Conservation (phyloP, 2,797 vertebrate genomes). For the Pempheris klunzingeri region DNA sequence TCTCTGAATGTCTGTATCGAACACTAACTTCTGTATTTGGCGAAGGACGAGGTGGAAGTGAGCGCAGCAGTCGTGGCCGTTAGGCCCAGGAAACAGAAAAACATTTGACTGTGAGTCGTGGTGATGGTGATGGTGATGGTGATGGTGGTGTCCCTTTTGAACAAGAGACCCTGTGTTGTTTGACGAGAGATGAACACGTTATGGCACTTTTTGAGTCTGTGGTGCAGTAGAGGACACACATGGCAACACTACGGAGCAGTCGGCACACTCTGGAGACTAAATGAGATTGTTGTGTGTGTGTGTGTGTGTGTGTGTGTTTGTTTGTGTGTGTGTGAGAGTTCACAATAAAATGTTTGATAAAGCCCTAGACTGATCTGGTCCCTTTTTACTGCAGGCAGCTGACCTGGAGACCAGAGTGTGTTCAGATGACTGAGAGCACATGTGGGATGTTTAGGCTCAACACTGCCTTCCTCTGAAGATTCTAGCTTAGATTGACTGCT, state of each 20-base stretch:
- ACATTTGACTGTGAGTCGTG: slow-evolving; percentile 6
- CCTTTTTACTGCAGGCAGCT: not conserved
- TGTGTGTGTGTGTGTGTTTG: slow-evolving; percentile 42
- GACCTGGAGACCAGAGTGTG: not conserved
- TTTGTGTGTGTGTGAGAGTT: slow-evolving; percentile 58
- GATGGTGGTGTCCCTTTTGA: slow-evolving; percentile 28
- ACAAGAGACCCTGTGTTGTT: slow-evolving; percentile 26
- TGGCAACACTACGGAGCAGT: slow-evolving; percentile 70
- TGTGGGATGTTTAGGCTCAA: slow-evolving; percentile 27
- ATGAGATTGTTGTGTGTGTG: slow-evolving; percentile 54
- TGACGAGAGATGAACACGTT: slow-evolving; percentile 40
- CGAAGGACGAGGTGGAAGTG: not conserved
- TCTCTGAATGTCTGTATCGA: slow-evolving; percentile 41
- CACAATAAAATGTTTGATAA: slow-evolving; percentile 80
- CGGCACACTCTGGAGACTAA: slow-evolving; percentile 59
- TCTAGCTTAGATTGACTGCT: slow-evolving; percentile 56
- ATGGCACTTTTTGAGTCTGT: slow-evolving; percentile 73
- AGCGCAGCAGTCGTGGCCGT: not conserved
- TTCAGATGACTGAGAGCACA: slow-evolving; percentile 19
- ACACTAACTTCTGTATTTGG: slow-evolving; percentile 61
- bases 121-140: no score
- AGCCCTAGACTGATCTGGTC: slow-evolving; percentile 1
- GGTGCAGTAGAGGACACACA: slow-evolving; percentile 57
- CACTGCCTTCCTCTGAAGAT: slow-evolving; percentile 64
- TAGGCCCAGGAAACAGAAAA: slow-evolving; percentile 32